Base-by-base conservation (phyloP, 2,113 vertebrate species). In the Sebastes fasciatus region DNA sequence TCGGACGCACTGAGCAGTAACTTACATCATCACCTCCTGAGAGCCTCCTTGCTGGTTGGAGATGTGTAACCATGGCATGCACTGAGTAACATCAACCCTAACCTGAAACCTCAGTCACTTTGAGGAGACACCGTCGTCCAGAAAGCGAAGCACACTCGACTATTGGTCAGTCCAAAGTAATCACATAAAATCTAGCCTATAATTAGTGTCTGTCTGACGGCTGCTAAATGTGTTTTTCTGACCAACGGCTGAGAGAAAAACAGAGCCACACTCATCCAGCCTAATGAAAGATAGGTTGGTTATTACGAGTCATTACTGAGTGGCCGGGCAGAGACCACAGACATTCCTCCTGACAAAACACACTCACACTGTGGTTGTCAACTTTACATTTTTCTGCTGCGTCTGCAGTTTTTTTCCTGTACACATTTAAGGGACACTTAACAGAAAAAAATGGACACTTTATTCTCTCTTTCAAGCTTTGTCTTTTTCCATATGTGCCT, bases 321-420 rank as follows among this genome's bases (percentile, higher is more conserved):
- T 16, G 79, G 83, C 64, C 8, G 49, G 51, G 82, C 64, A 60
- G 61, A 80, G 74, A 88, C 84, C 89, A 77, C 91, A 90, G 84
- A 87, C 82, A 82, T 88, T 90, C 82, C 85, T 88, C 65, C 80
- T 84, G 82, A 91, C 74, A 85, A 88, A 91, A 88, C 71, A 82
- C 78, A 85, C 75, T 86, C 80, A 83, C 68, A 68, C 84, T 84
- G 79, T 73, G 72, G 61, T 78, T 85, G 85, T 85, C 87, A 91
- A 80, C 73, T 80, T 81, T 80, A 1, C 10, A 1, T 66, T 69
- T 86, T 90, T 84, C 74, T 89, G 88, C 89, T 77, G 68, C 83
- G 67, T 80, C 76, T 69, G 82, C 86, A 89, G 45, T 82, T 90
- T 85, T 84, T 80, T 71, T 75, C 48, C 43, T 82, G 89, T 84